Base-by-base conservation (phyloP, 2,113 vertebrate species). In the Gymnorhina tibicen region DNA sequence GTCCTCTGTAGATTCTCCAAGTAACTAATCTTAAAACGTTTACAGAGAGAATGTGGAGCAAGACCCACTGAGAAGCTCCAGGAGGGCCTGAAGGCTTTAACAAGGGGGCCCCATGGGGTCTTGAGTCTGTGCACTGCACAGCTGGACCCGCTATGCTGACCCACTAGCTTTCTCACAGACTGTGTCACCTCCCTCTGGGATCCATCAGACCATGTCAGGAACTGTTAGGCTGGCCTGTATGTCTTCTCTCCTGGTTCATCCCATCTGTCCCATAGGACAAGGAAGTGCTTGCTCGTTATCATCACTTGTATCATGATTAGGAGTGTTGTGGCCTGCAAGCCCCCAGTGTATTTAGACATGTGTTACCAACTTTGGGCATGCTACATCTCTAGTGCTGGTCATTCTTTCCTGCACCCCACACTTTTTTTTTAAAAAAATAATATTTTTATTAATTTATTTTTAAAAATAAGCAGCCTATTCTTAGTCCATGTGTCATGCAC, bases 131-230 rank as follows among this genome's bases (percentile, higher is more conserved):
- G 33, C 18, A 2, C 9, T 44, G 35, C 37, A 23, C 28, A 50
- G 33, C 30, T 82, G 64, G 33, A 68, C 6, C 16, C 0, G 0
- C 66, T 53, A 20, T 79, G 56, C 56, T 66, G 28, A 26, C 9
- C 67, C 26, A 30, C 33, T 7, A 6, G 21, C 27, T 37, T 41
- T 66, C 37, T 63, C 24, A 19, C 1, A 8, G 52, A 16, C 18
- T 0, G 0, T n/a, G 63, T 37, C 32, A 9, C 9, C 53, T 64
- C 28, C 13, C 13, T 35, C 35, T 23, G 37, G 63, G 39, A 17
- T 47, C 14, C 26, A 44, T 32, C 59, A 58, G 59, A 17, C 49
- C 3, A 1, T 3, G 7, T 37, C 58, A 73, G 55, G 42, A 77
- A 2, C 69, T 67, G 27, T 49, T 63, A 44, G 49, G 9, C 52